Base-by-base conservation (phyloP, 2,888 invertebrate genomes). In the Drosophila anomelani region DNA sequence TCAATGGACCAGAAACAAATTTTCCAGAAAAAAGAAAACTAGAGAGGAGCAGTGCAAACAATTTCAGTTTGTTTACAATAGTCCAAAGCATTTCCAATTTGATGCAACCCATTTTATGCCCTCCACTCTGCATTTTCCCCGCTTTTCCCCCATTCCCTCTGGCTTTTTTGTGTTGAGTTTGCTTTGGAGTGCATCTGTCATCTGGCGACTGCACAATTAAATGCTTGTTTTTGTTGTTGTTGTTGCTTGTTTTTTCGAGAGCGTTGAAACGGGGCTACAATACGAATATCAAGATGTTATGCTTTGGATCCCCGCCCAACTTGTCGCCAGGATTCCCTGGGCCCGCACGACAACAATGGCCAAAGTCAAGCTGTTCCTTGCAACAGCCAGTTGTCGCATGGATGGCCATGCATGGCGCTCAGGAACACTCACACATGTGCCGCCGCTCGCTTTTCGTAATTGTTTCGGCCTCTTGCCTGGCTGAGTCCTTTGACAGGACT, bases 241-340 rank as follows among this genome's bases (percentile, higher is more conserved):
- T 29, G 29, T 29, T 51, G 58, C 55, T 66, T 53, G n/a, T 53
- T 34, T 36, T 34, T 34, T 68, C 51, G 56, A 38, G 12, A 62
- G 56, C 56, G 72, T 32, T 53, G 49, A 46, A 56, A 43, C 51
- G 60, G 38, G 54, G 41, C 38, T 51, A 53, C 63, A 63, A 70
- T 46, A 73, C 75, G 76, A 80, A 73, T 75, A 85, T 80, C 87
- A 87, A 82, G 87, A 81, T 81, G 85, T 75, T 78, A 77, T 75
- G 51, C 51, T 34, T 20, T 20, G 34, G 1, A 20, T 69, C 75
- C 68, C 47, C 59, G 51, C 61, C 63, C 79, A 64, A 66, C 59
- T 72, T 71, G 63, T 72, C 60, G 56, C 54, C 47, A 39, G 41
- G 38, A 44, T 49, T 58, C 61, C 61, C 64, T 47, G 36, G 67